Evolutionary conservation across 2,888 invertebrate genomes (phyloP).

Genomic region (Nomada lathburiana): DNA sequence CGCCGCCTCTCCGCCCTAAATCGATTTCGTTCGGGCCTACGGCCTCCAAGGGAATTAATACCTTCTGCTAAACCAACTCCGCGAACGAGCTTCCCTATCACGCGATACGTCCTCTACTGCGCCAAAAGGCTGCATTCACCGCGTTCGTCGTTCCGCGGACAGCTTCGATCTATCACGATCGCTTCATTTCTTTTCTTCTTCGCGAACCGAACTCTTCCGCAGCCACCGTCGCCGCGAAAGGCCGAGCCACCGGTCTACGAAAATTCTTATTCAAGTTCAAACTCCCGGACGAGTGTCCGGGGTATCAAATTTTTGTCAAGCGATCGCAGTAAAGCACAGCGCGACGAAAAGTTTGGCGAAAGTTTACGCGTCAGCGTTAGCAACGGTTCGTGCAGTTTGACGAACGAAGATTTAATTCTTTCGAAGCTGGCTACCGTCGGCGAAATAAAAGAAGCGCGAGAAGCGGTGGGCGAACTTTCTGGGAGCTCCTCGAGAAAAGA

Average conservation of each 20-base stretch:
- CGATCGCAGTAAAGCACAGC: background rate
- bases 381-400: constrained; percentile 6
- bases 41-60: constrained; percentile 53
- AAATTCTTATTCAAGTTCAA: too few species aligned
- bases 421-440: constrained; percentile 1
- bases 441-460: background rate
- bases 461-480: background rate
- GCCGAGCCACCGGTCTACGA: too few species aligned
- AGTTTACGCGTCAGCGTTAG: background rate
- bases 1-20: constrained; percentile 45
- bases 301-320: background rate
- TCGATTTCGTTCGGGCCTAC: constrained; percentile 41
- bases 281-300: background rate
- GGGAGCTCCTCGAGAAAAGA: background rate
- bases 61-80: constrained; percentile 33
- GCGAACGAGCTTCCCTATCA: constrained; percentile 36
- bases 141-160: background rate
- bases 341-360: background rate
- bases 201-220: too few species aligned
- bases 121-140: background rate
- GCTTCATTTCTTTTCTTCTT: too few species aligned
- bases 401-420: constrained; percentile 27
- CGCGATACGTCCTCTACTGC: constrained; percentile 46
- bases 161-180: too few species aligned
- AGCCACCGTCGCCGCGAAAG: too few species aligned